Base-by-base conservation (phyloP, 2,888 invertebrate species). In the Epirrhoe tristata region DNA sequence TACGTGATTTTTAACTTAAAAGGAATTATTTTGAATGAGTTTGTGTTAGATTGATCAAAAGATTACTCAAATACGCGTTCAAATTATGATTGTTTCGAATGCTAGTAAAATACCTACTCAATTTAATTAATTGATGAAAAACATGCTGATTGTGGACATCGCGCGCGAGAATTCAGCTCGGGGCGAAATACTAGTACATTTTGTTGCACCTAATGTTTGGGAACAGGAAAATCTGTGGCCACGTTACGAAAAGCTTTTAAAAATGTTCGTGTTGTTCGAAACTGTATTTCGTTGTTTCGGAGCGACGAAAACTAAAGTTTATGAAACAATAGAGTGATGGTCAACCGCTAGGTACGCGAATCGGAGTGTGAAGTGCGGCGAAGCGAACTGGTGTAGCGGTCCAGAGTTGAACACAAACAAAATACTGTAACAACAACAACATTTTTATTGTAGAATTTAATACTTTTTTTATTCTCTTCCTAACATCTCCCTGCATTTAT, bases 251-350 rank as follows among this genome's bases (percentile, higher is more conserved):
- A 72, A 70, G 66, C 71, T 78, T 79, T 79, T 80, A 73, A 79
- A 79, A 78, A 75, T 58, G 69, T 70, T 63, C 63, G 63, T 52
- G 68, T 68, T 67, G 76, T 74, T 74, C 59, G 70, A 66, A 76
- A 73, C 63, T 69, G 56, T 59, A 65, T 70, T 32, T 68, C 54
- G 71, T 74, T 76, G 75, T 80, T 76, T 75, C 55, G 67, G 62
- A 53, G 58, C 61, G 63, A 71, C 61, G 71, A 67, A 70, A 78
- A 75, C 73, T 74, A 74, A 79, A 81, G 77, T 81, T 79, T 74
- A 67, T 73, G 69, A 73, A 81, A 82, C 78, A 77, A 79, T 80
- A 70, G 74, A 77, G 81, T 76, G 72, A 77, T 80, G 79, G 79
- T 76, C 77, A 75, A 66, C 72, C 73, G 56, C 71, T 43, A 60